A percentile compares a stretch with the other conserved stretches of the same genome.
phyloP scores from a whole-genome alignment of 2,113 vertebrate genomes.

The Nerophis lumbriciformis region DNA sequence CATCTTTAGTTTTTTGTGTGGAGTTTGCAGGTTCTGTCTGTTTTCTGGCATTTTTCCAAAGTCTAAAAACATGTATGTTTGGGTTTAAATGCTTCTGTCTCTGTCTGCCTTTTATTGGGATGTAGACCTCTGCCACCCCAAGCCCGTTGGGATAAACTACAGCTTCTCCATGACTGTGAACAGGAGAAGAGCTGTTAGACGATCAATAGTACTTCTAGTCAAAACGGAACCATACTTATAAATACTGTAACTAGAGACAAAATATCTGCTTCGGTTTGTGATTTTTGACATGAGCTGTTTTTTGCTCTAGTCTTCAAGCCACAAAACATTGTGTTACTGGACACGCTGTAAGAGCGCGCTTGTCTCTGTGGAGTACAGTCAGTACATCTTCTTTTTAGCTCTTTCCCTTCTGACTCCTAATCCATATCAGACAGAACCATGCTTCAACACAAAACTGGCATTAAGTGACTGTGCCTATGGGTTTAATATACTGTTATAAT shows the following conservation, averaged over 20 bases:
- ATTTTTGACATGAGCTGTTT: not conserved
- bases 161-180: not conserved
- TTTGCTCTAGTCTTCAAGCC: not conserved
- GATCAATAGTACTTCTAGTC: not conserved
- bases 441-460: too few relatives aligned
- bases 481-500: too few relatives aligned
- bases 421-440: too few relatives aligned
- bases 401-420: not conserved
- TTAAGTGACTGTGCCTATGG: too few relatives aligned
- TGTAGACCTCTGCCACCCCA: not conserved
- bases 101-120: not conserved
- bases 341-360: not conserved
- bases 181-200: not conserved
- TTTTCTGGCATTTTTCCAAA: not conserved
- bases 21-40: not conserved
- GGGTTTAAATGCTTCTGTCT: too few relatives aligned
- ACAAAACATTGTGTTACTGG: slow-evolving; percentile 6
- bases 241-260: not conserved
- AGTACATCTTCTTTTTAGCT: slow-evolving; percentile 8
- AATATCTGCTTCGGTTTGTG: not conserved
- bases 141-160: not conserved
- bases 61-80: too few relatives aligned
- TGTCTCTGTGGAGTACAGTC: slow-evolving; percentile 12
- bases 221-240: too few relatives aligned
- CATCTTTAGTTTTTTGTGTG: not conserved